These are phyloP conservation scores for Nomada ferruginata DNA, from an alignment of 2,888 invertebrate species.

Conservation along the genomic window DNA sequence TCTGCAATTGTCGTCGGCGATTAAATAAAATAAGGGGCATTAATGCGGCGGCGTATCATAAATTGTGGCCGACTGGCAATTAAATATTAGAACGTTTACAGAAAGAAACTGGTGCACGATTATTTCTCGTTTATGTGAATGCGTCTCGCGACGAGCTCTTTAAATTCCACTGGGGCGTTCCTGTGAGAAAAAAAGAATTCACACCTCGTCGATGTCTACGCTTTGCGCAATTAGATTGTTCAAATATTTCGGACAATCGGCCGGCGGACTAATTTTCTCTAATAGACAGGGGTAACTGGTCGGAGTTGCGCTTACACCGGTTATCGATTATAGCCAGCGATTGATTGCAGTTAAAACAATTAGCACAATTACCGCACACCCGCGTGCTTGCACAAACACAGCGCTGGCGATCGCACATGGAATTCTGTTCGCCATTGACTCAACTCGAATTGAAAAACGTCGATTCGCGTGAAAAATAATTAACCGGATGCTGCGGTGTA, in stretches of 20 bases:
- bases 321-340: constrained; percentile 21
- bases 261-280: constrained; percentile 1
- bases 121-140: constrained; percentile 14
- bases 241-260: constrained; percentile 7
- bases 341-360: constrained; percentile 32
- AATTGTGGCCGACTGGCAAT: not conserved
- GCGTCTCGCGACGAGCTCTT: constrained; percentile 5
- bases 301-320: constrained; percentile 7
- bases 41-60: not conserved
- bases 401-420: not conserved
- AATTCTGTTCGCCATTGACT: not conserved
- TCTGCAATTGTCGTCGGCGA: not conserved
- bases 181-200: too few species aligned
- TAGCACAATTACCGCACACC: constrained; percentile 34
- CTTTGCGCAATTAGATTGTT: constrained; percentile 10
- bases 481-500: constrained; percentile 3
- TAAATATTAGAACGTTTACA: not conserved
- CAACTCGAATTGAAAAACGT: constrained; percentile 26
- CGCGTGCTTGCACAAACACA: not conserved
- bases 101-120: not conserved
- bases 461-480: constrained; percentile 31
- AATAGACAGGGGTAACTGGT: not conserved
- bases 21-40: not conserved
- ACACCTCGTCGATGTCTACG: not conserved
- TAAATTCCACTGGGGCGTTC: constrained; percentile 7